Evolutionary conservation across 2,113 vertebrate species (phyloP).

Genomic region (Argyrosomus japonicus): DNA sequence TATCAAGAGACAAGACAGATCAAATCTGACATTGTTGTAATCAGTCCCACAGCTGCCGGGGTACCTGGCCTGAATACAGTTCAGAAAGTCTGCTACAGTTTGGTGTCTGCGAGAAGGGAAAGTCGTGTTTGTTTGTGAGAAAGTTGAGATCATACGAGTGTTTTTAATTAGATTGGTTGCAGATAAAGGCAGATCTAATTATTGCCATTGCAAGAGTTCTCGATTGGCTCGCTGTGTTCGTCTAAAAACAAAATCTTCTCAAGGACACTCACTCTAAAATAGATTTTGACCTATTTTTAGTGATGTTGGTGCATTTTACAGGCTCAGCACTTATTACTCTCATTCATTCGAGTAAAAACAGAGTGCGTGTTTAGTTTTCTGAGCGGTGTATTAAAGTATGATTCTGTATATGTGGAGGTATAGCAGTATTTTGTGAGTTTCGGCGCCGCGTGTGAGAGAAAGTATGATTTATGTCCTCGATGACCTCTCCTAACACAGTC

Average conservation of each 20-base stretch:
- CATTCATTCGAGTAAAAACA: neutral
- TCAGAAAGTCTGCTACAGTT: conserved; percentile 12
- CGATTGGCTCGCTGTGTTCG: fast-evolving
- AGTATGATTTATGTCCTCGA: conserved; percentile 51
- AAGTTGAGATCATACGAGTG: no score
- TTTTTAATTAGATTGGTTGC: neutral
- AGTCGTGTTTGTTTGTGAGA: neutral
- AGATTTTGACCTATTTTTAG: neutral
- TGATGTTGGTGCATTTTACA: neutral
- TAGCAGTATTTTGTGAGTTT: no score
- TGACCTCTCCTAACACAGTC: conserved; percentile 44
- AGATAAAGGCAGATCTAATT: neutral
- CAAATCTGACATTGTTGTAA: conserved; percentile 68
- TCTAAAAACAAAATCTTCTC: neutral
- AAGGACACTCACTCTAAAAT: neutral
- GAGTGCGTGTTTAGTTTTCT: no score
- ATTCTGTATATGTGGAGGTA: neutral
- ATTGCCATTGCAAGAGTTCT: neutral
- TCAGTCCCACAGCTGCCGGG: conserved; percentile 61
- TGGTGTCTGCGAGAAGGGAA: neutral
- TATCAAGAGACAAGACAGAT: conserved; percentile 61
- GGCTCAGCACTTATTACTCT: neutral
- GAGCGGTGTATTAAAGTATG: neutral
- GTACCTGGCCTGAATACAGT: conserved; percentile 47
- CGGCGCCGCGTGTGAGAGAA: neutral